Conservation (phyloP, 2,113 vertebrate genomes). For the Pterocles orientalis region DNA sequence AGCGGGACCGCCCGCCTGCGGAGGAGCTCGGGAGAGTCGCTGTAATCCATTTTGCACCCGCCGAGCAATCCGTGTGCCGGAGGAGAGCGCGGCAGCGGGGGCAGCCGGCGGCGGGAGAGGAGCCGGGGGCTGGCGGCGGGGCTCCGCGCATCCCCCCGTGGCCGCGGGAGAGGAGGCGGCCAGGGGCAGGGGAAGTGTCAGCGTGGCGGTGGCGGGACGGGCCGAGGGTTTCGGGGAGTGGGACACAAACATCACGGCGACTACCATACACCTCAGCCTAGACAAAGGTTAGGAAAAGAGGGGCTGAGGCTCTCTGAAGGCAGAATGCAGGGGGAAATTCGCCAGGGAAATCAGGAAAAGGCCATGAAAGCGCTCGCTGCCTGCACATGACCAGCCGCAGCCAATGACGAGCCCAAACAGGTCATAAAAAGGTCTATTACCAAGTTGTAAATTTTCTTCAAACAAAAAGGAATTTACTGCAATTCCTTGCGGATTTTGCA, state of each 20-base stretch:
- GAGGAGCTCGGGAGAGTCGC: conserved; percentile 41
- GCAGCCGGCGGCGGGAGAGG: background rate
- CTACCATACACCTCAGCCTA: conserved; percentile 78
- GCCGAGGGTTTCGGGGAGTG: background rate
- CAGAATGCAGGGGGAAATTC: conserved; percentile 91
- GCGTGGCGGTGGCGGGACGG: background rate
- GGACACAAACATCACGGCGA: conserved; percentile 37
- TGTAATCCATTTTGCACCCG: conserved; percentile 74
- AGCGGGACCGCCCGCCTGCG: conserved; percentile 4
- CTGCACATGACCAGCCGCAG: conserved; percentile 98
- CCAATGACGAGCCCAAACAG: conserved; percentile 96
- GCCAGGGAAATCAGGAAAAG: conserved; percentile 89
- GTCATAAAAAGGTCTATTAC: conserved; percentile 99
- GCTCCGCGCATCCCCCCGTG: conserved; percentile 1
- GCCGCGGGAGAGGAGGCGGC: background rate
- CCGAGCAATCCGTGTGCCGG: conserved; percentile 24
- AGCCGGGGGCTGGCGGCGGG: background rate
- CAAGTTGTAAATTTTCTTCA: conserved; percentile 99
- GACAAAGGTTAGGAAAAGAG: conserved; percentile 88
- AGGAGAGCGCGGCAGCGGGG: background rate
- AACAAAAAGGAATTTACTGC: conserved; percentile 99
- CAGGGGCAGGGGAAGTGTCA: background rate
- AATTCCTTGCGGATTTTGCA: conserved; percentile 89
- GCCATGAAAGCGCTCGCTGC: conserved; percentile 95
- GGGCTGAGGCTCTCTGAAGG: conserved; percentile 86